Evolutionary conservation across 2,888 invertebrate genomes (phyloP).

Genomic region (Autographa gamma): DNA sequence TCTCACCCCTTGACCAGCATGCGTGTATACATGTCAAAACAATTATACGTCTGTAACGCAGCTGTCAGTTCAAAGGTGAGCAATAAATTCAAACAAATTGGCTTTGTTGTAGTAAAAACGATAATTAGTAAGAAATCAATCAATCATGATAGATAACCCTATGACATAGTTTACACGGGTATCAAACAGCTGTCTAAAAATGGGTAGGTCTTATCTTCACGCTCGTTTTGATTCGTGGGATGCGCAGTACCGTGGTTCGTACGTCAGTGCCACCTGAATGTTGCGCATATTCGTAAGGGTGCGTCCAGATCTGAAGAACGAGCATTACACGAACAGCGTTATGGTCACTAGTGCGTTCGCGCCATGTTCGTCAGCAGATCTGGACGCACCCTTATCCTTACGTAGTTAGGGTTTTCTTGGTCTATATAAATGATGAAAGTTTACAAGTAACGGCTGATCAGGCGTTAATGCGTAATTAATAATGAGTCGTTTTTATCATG

Average conservation of each 20-base stretch:
- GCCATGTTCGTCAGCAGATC: no score
- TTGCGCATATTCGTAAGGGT: slow-evolving; percentile 10
- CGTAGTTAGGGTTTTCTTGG: neutral
- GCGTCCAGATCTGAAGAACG: neutral
- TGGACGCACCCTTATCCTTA: no score
- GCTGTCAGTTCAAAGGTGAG: slow-evolving; percentile 58
- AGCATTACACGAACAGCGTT: no score
- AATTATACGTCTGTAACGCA: slow-evolving; percentile 44
- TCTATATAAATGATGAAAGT: no score
- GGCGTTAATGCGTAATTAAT: no score
- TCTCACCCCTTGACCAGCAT: slow-evolving; percentile 20
- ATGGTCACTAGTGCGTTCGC: no score
- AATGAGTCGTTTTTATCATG: no score
- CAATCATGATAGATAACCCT: slow-evolving; percentile 73
- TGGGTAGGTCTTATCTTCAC: slow-evolving; percentile 10
- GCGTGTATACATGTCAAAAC: slow-evolving; percentile 33
- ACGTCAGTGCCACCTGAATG: slow-evolving; percentile 24
- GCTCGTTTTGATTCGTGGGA: slow-evolving; percentile 22
- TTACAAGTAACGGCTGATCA: no score
- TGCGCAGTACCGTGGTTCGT: slow-evolving; percentile 27
- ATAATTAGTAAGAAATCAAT: slow-evolving; percentile 67
- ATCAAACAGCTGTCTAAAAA: slow-evolving; percentile 46
- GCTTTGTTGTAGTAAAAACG: slow-evolving; percentile 46
- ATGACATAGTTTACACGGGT: slow-evolving; percentile 68
- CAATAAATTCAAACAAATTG: slow-evolving; percentile 54